Evolutionary conservation across 2,797 vertebrate species (phyloP), one percentile per base, ranked within the genome.

Genomic region (Toxotes lorentzi): DNA sequence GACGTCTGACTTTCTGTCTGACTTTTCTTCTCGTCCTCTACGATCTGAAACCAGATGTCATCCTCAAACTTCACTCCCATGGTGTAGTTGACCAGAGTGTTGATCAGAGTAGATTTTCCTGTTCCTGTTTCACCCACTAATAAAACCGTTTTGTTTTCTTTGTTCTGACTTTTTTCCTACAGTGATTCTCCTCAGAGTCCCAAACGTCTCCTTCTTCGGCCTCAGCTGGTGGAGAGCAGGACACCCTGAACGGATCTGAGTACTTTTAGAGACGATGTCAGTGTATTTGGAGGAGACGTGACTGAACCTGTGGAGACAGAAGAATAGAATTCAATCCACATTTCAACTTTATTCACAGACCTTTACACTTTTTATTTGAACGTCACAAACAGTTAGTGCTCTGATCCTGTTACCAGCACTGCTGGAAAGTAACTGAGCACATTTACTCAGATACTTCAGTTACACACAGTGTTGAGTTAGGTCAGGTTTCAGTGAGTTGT

Each of bases 31-130:
- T 48, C 30, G 0, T 40, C 17, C 5, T 50, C 32, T 21, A 71
- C 10, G 0, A 71, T 64, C 43, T 78, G 6, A 62, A 70, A 70
- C 71, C 65, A 80, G 78, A 74, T 11, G 1, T 74, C 1, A 10
- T 80, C 53, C 23, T 64, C 12, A 47, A 23, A 80, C 43, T 50
- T 5, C 59, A 80, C 70, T 58, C 78, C 59, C 35, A 80, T 59
- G 65, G 35, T 1, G 59, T 23, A 65, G 65, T 74, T 80, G 8
- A 70, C 34, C 78, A 80, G 51, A 63, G 60, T 0, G 3, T 80
- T 59, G 34, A 79, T 17, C 64, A 79, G 56, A 62, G 57, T 12
- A 5, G 71, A 69, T 51, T 79, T 79, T 23, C 70, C 78, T 50
- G 59, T 0, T 48, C 67, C 79, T 35, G 79, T 81, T 66, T 66